Evolutionary conservation across 2,888 invertebrate genomes (phyloP).

Genomic region (Teleiodes luculella): DNA sequence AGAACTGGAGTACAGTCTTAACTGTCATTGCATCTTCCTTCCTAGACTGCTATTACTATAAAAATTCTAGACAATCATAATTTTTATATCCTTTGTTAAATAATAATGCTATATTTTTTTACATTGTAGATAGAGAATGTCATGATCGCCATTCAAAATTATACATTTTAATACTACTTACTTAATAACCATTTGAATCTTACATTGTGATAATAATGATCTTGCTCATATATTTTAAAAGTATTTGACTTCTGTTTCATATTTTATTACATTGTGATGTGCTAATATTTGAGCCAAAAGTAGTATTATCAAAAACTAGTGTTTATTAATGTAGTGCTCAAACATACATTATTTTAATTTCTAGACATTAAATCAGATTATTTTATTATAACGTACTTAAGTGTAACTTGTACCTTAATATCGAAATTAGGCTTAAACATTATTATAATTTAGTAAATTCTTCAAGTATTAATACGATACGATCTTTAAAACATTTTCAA

Average conservation of each 20-base stretch:
- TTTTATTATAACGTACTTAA: constrained; percentile 9
- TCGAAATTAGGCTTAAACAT: constrained; percentile 2
- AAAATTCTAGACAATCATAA: too few species aligned
- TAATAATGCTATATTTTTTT: too few species aligned
- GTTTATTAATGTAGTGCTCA: constrained; percentile 13
- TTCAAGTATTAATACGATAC: too few species aligned
- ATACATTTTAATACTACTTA: too few species aligned
- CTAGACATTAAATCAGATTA: background rate
- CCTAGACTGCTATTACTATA: too few species aligned
- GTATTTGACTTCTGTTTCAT: background rate
- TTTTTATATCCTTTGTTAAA: too few species aligned
- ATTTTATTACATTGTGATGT: background rate
- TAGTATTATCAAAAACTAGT: constrained; percentile 5
- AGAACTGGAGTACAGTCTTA: background rate
- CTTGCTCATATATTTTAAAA: background rate
- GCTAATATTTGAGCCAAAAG: background rate
- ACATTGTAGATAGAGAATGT: too few species aligned
- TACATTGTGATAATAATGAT: background rate
- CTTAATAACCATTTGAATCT: background rate
- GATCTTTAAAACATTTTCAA: too few species aligned
- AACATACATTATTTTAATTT: background rate
- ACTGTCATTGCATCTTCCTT: background rate
- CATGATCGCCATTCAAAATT: too few species aligned
- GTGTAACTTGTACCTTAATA: constrained; percentile 6
- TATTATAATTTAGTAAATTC: too few species aligned